Evolutionary conservation across 2,888 invertebrate species (phyloP), one percentile per base, ranked within the genome.

Genomic region (Nudaria mundana): DNA sequence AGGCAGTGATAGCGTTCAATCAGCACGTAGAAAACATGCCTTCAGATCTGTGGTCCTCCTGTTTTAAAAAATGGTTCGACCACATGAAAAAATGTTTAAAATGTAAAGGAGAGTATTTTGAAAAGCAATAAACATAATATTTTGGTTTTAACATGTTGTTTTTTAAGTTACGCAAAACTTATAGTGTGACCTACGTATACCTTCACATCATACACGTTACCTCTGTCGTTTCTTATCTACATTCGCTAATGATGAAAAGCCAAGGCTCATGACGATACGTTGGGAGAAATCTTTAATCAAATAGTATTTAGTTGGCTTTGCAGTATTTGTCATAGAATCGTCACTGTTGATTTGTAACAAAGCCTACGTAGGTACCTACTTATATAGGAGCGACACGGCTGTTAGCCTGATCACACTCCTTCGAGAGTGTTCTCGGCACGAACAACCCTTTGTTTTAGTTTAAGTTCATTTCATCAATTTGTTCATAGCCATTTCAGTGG

Each of bases 401-500:
- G 39, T 47, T 40, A 51, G 46, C 42, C 47, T 43, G 60, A 56
- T 63, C 79, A 75, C 86, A 85, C 86, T 86, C 86, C 63, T 57
- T 61, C 48, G 73, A 72, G 84, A 81, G 86, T 84, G 84, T 73
- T 76, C 52, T 56, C 60, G 56, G 71, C 66, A 68, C 71, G 18
- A 25, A 14, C 31, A 66, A 71, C 51, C 56, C 54, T 61, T 56
- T 48, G 2, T 78, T 79, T 76, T 75, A 66, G 72, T 53, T 34
- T 81, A 78, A 79, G 77, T 76, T 78, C 76, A 81, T 63, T 30
- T 59, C 58, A 59, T 67, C 57, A 60, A 52, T 24, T 44, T 49
- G 86, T 87, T 87, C 87, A 87, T 86, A 87, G 85, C 75, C 86
- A 86, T 78, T 36, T 54, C 60, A 68, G 86, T 87, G 86, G 85